A percentile compares a stretch with the other conserved stretches of the same genome.
Evolutionary conservation across 2,888 invertebrate genomes (phyloP).

Genomic region (Seladonia tumulorum): DNA sequence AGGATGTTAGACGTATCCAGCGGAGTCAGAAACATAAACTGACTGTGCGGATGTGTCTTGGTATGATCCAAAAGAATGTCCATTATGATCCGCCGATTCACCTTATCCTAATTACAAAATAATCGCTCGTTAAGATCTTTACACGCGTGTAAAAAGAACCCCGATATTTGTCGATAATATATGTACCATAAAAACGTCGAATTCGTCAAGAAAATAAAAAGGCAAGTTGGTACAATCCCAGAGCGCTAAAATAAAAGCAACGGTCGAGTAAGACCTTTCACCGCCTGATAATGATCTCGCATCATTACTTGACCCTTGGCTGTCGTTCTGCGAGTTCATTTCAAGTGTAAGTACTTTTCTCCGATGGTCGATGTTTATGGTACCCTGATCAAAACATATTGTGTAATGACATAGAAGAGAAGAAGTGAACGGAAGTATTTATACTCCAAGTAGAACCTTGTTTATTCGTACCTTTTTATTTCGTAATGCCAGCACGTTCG

Average conservation of each 20-base stretch:
- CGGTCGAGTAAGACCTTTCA: conserved; percentile 97
- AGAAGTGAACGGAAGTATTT: background rate
- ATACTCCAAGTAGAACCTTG: background rate
- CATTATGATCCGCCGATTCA: conserved; percentile 92
- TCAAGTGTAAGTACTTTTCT: conserved; percentile 85
- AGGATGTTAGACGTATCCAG: conserved; percentile 88
- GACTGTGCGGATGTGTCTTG: conserved; percentile 87
- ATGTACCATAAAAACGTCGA: conserved; percentile 97
- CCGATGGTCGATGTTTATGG: conserved; percentile 85
- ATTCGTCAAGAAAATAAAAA: conserved; percentile 97
- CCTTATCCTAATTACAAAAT: conserved; percentile 87
- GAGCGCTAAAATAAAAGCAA: conserved; percentile 95
- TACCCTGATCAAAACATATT: conserved; percentile 84
- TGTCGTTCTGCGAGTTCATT: conserved; percentile 86
- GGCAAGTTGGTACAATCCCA: conserved; percentile 97
- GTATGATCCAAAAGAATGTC: conserved; percentile 92
- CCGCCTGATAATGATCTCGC: conserved; percentile 95
- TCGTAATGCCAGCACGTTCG: conserved; percentile 85
- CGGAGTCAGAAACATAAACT: conserved; percentile 96
- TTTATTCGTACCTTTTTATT: conserved; percentile 86
- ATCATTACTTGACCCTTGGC: conserved; percentile 84
- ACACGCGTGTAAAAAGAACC: background rate
- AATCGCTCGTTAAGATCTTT: background rate
- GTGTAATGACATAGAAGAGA: background rate
- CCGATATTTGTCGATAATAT: background rate